These are phyloP conservation scores for Timandra comae DNA, from an alignment of 2,888 invertebrate species.

Conservation along the genomic window DNA sequence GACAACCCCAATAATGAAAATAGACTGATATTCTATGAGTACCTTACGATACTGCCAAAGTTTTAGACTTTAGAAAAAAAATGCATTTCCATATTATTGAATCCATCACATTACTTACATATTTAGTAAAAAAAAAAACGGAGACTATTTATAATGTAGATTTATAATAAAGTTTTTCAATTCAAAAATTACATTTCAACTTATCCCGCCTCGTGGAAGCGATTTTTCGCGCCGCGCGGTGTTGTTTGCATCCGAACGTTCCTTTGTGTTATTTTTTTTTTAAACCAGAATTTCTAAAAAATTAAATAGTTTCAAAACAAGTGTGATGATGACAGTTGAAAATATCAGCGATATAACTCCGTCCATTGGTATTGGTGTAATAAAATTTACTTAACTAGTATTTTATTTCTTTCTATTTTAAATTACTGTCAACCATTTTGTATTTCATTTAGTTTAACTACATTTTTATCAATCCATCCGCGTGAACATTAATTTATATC, in stretches of 20 bases:
- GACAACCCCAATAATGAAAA: conserved; percentile 25
- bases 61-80: conserved; percentile 43
- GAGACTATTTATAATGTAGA: too few species aligned
- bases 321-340: conserved; percentile 33
- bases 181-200: conserved; percentile 6
- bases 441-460: conserved; percentile 2
- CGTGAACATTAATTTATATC: neutral
- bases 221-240: conserved; percentile 3
- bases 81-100: conserved; percentile 13
- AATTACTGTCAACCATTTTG: conserved; percentile 4
- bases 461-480: neutral
- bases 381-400: too few species aligned
- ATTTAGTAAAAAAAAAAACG: too few species aligned
- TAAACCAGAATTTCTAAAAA: conserved; percentile 1
- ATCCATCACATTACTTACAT: too few species aligned
- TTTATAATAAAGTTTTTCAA: conserved; percentile 3
- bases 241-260: neutral
- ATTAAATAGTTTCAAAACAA: conserved; percentile 23
- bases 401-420: conserved; percentile 13
- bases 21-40: conserved; percentile 57
- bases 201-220: conserved; percentile 3
- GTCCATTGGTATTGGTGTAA: conserved; percentile 50
- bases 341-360: conserved; percentile 59
- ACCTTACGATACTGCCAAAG: conserved; percentile 66
- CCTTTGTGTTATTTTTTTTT: neutral